Base-by-base conservation (phyloP, 1,140 invertebrate genomes). In the Papilio helenus region DNA sequence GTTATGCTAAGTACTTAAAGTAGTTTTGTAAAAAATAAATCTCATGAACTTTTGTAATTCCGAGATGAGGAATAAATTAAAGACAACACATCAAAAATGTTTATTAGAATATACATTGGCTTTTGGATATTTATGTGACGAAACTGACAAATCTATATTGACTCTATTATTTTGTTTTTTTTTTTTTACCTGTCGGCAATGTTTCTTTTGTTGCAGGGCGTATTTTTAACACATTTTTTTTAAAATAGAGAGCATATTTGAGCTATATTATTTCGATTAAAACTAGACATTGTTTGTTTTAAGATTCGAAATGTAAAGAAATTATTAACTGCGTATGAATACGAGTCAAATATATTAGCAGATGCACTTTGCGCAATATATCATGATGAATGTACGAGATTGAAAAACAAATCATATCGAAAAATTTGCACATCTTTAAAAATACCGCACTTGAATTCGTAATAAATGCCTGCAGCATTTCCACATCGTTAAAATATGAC, bases 381-480 rank as follows among this genome's bases (percentile, higher is more conserved):
- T 65, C 14, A 65, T n/a, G n/a, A 65, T 65, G 61, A 65, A 29
- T 65, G 9, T 29, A 29, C 14, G 61, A 29, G 26, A 68, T 29
- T 34, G 58, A 68, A 68, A 68, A 68, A 68, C 14, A 68, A 29
- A 68, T 29, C 61, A 18, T 12, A 29, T 68, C 26, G 61, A 68
- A 68, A 29, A 68, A 18, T 16, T 16, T 29, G 26, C 23, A 29
- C 26, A 68, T 29, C 12, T 68, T 29, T 68, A 68, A 68, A 68
- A 68, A 68, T 68, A 68, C 26, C 26, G 23, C 61, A 34, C 61
- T 68, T 68, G 61, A 68, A 68, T 29, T 68, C 12, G 14, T 29
- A 68, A 29, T 9, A 61, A 16, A 61, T 61, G 58, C 20, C 14
- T 29, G 5, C 61, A 68, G 23, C 26, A 12, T 29, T 29, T 65